These are phyloP conservation scores for Mormyrus lacerda DNA, from an alignment of 2,113 vertebrate species.

Conservation along the genomic window DNA sequence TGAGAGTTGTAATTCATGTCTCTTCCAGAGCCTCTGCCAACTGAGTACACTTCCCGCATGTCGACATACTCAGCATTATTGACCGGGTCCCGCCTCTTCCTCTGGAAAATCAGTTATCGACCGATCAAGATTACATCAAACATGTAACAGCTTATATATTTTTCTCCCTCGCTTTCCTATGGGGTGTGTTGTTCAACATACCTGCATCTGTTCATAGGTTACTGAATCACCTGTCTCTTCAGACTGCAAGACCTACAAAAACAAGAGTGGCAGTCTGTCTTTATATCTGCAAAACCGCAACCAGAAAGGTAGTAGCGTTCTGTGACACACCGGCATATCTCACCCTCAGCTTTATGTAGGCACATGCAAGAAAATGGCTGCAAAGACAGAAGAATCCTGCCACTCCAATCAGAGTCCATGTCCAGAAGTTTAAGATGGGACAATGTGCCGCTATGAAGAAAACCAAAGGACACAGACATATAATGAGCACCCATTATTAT, in stretches of 20 bases:
- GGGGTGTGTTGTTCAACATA: background rate
- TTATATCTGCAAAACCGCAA: background rate
- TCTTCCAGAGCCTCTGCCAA: background rate
- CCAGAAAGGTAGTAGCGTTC: background rate
- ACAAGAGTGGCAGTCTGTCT: background rate
- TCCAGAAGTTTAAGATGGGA: background rate
- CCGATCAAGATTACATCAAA: background rate
- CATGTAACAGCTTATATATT: background rate
- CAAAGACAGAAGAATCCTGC: background rate
- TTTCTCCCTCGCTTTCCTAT: background rate
- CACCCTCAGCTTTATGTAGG: background rate
- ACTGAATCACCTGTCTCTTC: background rate
- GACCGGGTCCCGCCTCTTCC: background rate
- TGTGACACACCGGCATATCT: background rate
- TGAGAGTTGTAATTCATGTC: slow-evolving; percentile 8
- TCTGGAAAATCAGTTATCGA: background rate
- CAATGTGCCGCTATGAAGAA: background rate
- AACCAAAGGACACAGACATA: background rate
- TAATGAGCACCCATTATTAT: background rate
- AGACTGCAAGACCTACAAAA: background rate
- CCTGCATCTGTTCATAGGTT: slow-evolving; percentile 2
- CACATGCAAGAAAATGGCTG: background rate
- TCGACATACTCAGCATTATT: background rate
- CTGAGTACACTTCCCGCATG: background rate
- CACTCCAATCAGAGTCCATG: slow-evolving; percentile 1